phyloP scores from a whole-genome alignment of 2,888 invertebrate species.

The Sacculina carcini region DNA sequence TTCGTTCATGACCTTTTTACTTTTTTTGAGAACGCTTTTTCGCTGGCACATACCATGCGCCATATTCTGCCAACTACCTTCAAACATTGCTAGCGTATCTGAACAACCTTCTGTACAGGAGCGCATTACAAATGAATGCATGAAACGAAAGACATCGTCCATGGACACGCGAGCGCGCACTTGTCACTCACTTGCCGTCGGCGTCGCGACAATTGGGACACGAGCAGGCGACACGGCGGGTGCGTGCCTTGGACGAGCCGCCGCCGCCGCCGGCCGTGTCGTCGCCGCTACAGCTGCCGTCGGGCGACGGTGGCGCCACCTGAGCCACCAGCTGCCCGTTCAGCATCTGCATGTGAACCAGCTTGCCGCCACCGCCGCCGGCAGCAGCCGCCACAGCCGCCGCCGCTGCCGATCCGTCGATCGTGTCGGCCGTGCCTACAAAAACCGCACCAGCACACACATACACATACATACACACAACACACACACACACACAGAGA shows the following conservation, averaged over 20 bases:
- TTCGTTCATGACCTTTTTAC: no score
- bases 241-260: constrained; percentile 25
- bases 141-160: no score
- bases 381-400: neutral
- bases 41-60: no score
- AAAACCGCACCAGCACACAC: neutral
- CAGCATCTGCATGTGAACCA: constrained; percentile 1
- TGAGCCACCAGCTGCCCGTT: constrained; percentile 2
- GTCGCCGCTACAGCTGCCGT: constrained; percentile 1
- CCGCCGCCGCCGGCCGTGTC: neutral
- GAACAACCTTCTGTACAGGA: no score
- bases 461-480: neutral
- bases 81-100: no score
- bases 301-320: neutral
- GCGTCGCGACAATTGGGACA: constrained; percentile 89
- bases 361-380: neutral
- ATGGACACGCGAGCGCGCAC: no score
- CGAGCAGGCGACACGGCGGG: constrained; percentile 78
- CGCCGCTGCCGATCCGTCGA: neutral
- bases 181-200: constrained; percentile 22
- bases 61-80: no score
- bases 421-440: neutral
- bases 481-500: no score
- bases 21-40: no score
- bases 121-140: no score